phyloP scores from a whole-genome alignment of 2,888 invertebrate species.

The Heliconius sara region DNA sequence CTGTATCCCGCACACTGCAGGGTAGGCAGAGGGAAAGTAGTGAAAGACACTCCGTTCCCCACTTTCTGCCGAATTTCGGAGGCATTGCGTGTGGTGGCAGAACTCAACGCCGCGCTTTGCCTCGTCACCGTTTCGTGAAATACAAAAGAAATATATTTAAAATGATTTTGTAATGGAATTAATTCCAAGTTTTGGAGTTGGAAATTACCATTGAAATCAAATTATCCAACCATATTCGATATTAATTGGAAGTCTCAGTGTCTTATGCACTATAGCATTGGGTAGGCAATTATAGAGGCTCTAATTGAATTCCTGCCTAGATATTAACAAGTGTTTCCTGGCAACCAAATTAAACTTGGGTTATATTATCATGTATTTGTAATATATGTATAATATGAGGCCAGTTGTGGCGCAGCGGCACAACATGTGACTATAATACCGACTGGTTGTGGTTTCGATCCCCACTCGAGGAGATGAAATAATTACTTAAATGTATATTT shows the following conservation, averaged over 20 bases:
- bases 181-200: background rate
- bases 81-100: too few species aligned
- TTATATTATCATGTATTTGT: background rate
- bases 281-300: slow-evolving; percentile 39
- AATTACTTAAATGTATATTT: too few species aligned
- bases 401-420: too few species aligned
- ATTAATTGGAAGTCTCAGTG: slow-evolving; percentile 28
- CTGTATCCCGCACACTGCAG: too few species aligned
- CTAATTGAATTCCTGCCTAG: slow-evolving; percentile 37
- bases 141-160: background rate
- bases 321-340: slow-evolving; percentile 23
- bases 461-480: too few species aligned
- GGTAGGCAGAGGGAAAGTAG: too few species aligned
- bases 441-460: too few species aligned
- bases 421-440: too few species aligned
- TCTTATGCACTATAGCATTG: slow-evolving; percentile 38
- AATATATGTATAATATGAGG: background rate
- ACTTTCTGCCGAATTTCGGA: too few species aligned
- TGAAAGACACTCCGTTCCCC: too few species aligned
- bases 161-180: background rate
- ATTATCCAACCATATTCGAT: slow-evolving; percentile 14
- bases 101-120: too few species aligned
- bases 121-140: too few species aligned
- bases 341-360: background rate
- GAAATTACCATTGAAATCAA: background rate